Percentiles rank a stretch among this genome's conserved stretches.
These are phyloP conservation scores for Caenorhabditis sp. DNA, from an alignment of 2,888 invertebrate genomes.

Conservation along the genomic window DNA sequence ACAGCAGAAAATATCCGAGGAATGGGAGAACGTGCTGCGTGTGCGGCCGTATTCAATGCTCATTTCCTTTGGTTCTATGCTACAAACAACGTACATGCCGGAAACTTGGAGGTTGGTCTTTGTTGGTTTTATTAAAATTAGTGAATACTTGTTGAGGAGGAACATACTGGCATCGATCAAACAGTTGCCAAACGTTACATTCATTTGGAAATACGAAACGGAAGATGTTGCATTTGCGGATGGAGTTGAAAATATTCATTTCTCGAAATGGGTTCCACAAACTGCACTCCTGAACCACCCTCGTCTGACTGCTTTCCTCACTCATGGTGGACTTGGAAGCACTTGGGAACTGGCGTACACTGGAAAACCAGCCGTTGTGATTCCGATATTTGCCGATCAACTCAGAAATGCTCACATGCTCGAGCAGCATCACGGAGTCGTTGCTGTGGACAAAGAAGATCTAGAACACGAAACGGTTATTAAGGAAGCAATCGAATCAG, in stretches of 20 bases:
- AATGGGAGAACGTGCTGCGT: too few species aligned
- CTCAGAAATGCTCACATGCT: constrained; percentile 63
- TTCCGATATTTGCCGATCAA: constrained; percentile 63
- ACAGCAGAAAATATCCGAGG: too few species aligned
- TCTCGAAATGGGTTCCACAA: constrained; percentile 67
- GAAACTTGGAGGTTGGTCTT: constrained; percentile 46
- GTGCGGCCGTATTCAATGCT: constrained; percentile 1
- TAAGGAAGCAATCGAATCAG: constrained; percentile 8
- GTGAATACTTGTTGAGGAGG: too few species aligned
- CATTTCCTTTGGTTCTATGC: constrained; percentile 55
- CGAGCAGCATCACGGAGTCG: constrained; percentile 46
- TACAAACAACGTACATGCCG: constrained; percentile 50
- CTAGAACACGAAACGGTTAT: constrained; percentile 2
- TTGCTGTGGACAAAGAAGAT: constrained; percentile 55
- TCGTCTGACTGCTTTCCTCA: constrained; percentile 53
- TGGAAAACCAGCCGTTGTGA: constrained; percentile 44
- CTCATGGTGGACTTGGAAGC: constrained; percentile 58
- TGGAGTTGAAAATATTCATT: constrained; percentile 55
- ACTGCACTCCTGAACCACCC: constrained; percentile 45
- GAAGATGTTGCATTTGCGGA: constrained; percentile 35
- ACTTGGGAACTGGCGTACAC: constrained; percentile 46
- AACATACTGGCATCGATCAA: constrained; percentile 31
- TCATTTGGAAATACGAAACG: constrained; percentile 65
- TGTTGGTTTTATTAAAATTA: too few species aligned
- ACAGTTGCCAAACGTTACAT: constrained; percentile 56